A percentile compares a stretch with the other conserved stretches of the same genome.
phyloP scores from a whole-genome alignment of 2,888 invertebrate genomes.

The Netelia inedita region DNA sequence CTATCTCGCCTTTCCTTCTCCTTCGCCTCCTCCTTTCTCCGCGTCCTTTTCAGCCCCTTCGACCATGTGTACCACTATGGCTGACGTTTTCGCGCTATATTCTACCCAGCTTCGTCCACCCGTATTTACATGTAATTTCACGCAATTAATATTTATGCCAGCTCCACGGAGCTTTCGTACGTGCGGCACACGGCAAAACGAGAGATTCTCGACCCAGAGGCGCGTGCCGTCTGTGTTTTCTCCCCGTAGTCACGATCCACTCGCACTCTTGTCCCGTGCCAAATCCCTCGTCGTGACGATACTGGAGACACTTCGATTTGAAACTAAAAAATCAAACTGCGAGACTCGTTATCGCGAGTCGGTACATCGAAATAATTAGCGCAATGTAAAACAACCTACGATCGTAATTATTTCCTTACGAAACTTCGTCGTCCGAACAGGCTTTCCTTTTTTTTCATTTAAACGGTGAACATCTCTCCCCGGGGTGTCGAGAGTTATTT shows the following conservation, averaged over 20 bases:
- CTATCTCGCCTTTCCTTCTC: conserved; percentile 45
- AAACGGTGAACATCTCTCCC: background rate
- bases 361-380: background rate
- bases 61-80: conserved; percentile 1
- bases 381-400: background rate
- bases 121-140: conserved; percentile 83
- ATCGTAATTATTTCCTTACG: background rate
- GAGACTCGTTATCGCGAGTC: background rate
- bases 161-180: conserved; percentile 68
- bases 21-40: conserved; percentile 26
- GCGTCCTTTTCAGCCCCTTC: conserved; percentile 8
- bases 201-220: conserved; percentile 16
- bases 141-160: conserved; percentile 84
- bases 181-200: conserved; percentile 53
- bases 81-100: conserved; percentile 31
- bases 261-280: background rate
- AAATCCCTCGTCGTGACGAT: background rate
- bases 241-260: conserved; percentile 48
- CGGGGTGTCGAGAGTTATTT: background rate
- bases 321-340: background rate
- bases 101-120: conserved; percentile 70
- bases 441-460: background rate
- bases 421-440: background rate
- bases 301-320: conserved; percentile 29
- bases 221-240: conserved; percentile 37